Evolutionary conservation across 2,888 invertebrate species (phyloP).

Genomic region (Punctoribates punctum): DNA sequence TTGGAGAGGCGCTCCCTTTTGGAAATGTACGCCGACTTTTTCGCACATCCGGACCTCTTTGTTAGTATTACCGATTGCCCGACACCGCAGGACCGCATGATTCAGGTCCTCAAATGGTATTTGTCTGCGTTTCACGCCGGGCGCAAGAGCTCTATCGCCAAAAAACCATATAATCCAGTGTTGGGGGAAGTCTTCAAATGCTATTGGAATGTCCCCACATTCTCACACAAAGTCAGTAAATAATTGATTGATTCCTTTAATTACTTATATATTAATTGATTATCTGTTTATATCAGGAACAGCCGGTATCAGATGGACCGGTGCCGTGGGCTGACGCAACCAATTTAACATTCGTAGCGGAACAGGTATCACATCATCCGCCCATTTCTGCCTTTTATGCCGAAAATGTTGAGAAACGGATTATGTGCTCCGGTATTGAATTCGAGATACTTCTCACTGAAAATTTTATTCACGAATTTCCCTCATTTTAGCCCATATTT

Average conservation of each 20-base stretch:
- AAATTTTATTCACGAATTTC: not conserved
- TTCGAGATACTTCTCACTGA: not conserved
- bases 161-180: constrained; percentile 60
- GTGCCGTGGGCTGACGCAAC: constrained; percentile 52
- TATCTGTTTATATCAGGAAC: constrained; percentile 15
- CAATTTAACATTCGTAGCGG: constrained; percentile 90
- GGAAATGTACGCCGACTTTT: constrained; percentile 99
- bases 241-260: not conserved
- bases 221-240: constrained; percentile 67
- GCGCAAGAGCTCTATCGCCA: constrained; percentile 63
- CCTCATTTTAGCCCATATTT: constrained; percentile 71
- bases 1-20: constrained; percentile 91
- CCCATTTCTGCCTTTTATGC: constrained; percentile 98
- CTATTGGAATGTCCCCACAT: constrained; percentile 54
- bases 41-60: constrained; percentile 98
- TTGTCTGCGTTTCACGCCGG: constrained; percentile 98
- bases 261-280: not conserved
- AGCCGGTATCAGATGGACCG: constrained; percentile 46
- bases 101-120: constrained; percentile 94
- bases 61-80: constrained; percentile 85
- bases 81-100: constrained; percentile 81
- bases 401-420: constrained; percentile 83
- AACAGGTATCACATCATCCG: constrained; percentile 99
- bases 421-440: constrained; percentile 67
- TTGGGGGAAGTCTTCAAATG: constrained; percentile 60